Conservation (phyloP, 2,113 vertebrate species). For the Grammomys dolichurus region DNA sequence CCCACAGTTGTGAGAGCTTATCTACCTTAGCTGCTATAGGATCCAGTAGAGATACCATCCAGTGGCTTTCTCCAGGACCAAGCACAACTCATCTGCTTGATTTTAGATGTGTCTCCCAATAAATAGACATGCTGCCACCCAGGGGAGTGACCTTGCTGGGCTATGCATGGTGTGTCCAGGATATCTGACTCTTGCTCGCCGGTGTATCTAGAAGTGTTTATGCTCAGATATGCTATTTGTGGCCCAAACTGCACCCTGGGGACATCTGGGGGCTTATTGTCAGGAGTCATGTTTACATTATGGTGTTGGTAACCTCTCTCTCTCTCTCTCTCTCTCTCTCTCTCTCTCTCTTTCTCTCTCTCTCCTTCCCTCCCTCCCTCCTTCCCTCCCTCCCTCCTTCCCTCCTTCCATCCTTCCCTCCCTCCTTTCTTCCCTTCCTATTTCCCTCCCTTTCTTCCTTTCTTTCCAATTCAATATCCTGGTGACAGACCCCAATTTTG, state of each 20-base stretch:
- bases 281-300: slow-evolving; percentile 11
- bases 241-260: neutral
- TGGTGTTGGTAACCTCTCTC: neutral
- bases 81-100: neutral
- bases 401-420: neutral
- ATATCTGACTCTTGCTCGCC: neutral
- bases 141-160: neutral
- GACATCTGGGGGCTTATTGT: neutral
- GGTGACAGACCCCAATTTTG: neutral
- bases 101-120: neutral
- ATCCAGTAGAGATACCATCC: neutral
- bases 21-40: neutral
- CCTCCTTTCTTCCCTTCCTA: neutral
- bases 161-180: accelerated
- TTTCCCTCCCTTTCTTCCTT: neutral
- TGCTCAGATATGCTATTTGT: neutral
- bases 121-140: neutral
- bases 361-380: neutral
- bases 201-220: neutral
- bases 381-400: neutral
- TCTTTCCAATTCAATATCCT: neutral
- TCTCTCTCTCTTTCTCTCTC: neutral
- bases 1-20: neutral
- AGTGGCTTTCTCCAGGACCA: neutral
- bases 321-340: neutral